Percentiles rank a stretch among this genome's conserved stretches.
phyloP scores from a whole-genome alignment of 2,797 vertebrate genomes.

The Micrastur ruficollis region DNA sequence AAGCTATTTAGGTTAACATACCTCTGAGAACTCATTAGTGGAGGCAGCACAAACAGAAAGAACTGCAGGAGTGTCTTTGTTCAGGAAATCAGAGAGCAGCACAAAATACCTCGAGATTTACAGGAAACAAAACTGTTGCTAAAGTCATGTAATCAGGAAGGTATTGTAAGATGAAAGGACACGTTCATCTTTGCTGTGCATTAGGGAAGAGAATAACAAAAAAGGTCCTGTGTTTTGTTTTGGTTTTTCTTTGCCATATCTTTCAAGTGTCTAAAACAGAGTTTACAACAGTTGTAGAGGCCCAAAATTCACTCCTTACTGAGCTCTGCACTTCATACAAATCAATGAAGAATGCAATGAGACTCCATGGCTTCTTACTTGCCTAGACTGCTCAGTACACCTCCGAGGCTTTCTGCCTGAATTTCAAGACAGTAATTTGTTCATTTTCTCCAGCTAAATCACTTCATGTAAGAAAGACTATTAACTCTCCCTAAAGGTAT shows the following conservation, averaged over 20 bases:
- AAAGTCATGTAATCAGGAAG: not conserved
- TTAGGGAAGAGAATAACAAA: not conserved
- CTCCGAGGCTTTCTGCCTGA: not conserved
- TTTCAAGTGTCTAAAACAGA: not conserved
- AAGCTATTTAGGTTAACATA: conserved; percentile 31
- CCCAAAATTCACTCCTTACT: not conserved
- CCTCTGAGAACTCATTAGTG: conserved; percentile 27
- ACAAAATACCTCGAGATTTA: conserved; percentile 15
- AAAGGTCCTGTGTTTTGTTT: not conserved
- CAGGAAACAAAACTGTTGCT: conserved; percentile 8
- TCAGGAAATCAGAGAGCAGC: not conserved
- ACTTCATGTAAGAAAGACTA: not conserved
- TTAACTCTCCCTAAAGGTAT: not conserved
- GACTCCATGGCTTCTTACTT: not conserved
- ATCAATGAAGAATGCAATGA: not conserved
- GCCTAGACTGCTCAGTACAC: not conserved
- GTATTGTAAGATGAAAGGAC: not conserved
- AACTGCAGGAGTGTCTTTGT: not conserved
- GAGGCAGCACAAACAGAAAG: not conserved
- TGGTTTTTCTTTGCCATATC: not conserved
- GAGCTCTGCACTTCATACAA: not conserved
- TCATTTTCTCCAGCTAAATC: not conserved
- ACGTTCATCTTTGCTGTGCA: not conserved
- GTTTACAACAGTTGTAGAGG: not conserved
- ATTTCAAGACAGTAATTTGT: not conserved